Percentiles rank a stretch among this genome's conserved stretches.
Evolutionary conservation across 2,113 vertebrate species (phyloP).

Genomic region (Malurus alboscapulatus): DNA sequence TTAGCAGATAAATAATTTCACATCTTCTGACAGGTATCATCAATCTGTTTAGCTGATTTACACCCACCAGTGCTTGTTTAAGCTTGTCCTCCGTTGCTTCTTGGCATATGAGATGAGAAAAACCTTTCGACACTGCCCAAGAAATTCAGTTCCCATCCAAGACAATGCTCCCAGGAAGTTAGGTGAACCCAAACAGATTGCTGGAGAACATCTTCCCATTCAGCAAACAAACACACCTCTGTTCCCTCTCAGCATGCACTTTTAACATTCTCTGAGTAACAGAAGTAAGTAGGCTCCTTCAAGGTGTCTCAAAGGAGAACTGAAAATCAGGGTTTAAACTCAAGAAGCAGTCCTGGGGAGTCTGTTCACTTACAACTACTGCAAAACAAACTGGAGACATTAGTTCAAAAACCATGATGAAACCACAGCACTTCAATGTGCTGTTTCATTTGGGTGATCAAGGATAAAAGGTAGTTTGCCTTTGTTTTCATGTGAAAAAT

Average conservation of each 20-base stretch:
- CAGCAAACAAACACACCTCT: neutral
- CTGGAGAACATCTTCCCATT: neutral
- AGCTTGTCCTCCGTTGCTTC: neutral
- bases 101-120: neutral
- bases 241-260: neutral
- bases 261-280: neutral
- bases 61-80: conserved; percentile 23
- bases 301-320: neutral
- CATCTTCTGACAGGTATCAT: conserved; percentile 42
- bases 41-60: conserved; percentile 34
- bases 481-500: neutral
- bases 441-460: neutral
- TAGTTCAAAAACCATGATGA: neutral
- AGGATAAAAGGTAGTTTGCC: neutral
- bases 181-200: neutral
- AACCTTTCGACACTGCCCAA: neutral
- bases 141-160: neutral
- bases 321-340: neutral
- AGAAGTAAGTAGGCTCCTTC: neutral
- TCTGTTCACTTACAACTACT: neutral
- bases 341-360: neutral
- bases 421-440: neutral
- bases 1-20: conserved; percentile 37
- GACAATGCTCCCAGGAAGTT: neutral
- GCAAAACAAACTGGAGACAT: neutral